Evolutionary conservation across 2,797 vertebrate species (phyloP).

Genomic region (Manis javanica): DNA sequence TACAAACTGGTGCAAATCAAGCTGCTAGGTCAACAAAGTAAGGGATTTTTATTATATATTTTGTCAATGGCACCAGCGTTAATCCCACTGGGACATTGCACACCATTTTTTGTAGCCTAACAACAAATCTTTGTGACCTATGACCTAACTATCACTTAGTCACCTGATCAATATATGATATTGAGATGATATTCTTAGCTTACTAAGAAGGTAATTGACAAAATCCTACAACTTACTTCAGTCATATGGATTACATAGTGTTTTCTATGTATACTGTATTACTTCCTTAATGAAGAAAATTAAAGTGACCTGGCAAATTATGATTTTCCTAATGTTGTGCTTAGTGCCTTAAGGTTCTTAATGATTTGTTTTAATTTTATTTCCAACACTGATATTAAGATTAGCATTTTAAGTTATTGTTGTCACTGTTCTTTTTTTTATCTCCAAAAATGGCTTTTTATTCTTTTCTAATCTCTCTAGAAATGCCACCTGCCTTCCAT

Average conservation of each 20-base stretch:
- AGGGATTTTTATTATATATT: neutral
- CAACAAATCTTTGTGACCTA: neutral
- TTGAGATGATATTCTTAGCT: neutral
- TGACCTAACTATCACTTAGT: neutral
- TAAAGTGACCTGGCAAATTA: neutral
- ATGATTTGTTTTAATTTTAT: slow-evolving; percentile 38
- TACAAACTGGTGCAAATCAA: neutral
- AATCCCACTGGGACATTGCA: neutral
- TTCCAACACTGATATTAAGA: slow-evolving; percentile 33
- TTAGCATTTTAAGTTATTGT: slow-evolving; percentile 24
- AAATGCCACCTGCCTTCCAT: neutral
- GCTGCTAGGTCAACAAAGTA: neutral
- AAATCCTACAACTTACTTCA: neutral
- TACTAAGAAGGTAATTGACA: neutral
- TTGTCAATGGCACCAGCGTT: neutral
- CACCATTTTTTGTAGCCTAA: neutral
- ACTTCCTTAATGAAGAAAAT: slow-evolving; percentile 46
- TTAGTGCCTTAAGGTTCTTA: neutral
- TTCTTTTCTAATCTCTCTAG: neutral
- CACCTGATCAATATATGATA: neutral
- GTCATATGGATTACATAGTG: neutral
- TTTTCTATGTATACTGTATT: neutral
- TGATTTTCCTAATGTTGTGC: slow-evolving; percentile 30
- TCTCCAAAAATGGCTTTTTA: neutral
- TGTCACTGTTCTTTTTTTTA: neutral